Evolutionary conservation across 2,888 invertebrate genomes (phyloP), one percentile per base, ranked within the genome.

Genomic region (Chironomus riparius): DNA sequence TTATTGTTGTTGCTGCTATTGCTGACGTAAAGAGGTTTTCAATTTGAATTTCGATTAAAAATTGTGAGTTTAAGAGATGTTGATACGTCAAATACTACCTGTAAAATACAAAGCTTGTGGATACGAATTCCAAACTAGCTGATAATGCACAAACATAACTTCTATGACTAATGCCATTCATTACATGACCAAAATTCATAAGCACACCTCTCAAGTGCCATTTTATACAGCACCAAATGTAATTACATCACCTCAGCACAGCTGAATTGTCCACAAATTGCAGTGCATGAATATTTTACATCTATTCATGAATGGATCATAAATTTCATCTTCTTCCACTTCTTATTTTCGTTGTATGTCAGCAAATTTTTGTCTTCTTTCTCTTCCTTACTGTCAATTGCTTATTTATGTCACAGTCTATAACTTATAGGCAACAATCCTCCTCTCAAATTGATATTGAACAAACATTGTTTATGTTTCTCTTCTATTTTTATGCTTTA

Each of bases 381-480:
- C 18, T 56, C 18, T 56, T 56, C 38, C 38, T 38, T 38, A n/a
- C 38, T 38, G 28, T 70, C 70, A 70, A 70, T 70, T 70, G 70
- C 70, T 47, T 70, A 47, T 70, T 70, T 47, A 70, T 70, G 70
- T 70, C 70, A 21, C 48, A 70, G 47, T 22, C 70, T 47, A 70
- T 48, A 50, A 50, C 56, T 50, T 47, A 70, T 70, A 50, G 18
- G 18, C 13, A 38, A 38, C 38, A 13, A n/a, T 70, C 70, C 47
- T 47, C 70, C 47, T 70, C 70, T 38, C 15, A 70, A 38, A 70
- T 70, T 38, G 47, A 21, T 70, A 70, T 70, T 70, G 70, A 70
- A 56, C 70, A 70, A 70, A 70, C 50, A 47, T 47, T 69, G 4
- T 28, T 24, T 22, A 38, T 38, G 38, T 38, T 38, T 38, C 10